These are phyloP conservation scores for Biston stratarius DNA, from an alignment of 2,888 invertebrate species.

Conservation along the genomic window DNA sequence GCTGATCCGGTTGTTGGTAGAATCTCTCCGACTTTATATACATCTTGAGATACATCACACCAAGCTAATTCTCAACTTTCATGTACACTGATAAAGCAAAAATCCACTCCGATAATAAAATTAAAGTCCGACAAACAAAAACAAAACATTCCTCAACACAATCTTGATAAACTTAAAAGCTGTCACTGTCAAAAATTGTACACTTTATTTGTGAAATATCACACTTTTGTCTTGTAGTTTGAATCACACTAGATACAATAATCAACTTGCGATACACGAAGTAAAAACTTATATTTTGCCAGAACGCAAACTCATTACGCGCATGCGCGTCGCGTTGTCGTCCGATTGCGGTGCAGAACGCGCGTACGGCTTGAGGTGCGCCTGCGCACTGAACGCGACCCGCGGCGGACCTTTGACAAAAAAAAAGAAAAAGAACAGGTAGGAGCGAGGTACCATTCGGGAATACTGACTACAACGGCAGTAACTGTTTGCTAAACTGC, in stretches of 20 bases:
- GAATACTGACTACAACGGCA: constrained; percentile 21
- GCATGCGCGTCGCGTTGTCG: constrained; percentile 24
- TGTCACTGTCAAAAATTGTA: constrained; percentile 11
- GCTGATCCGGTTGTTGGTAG: constrained; percentile 74
- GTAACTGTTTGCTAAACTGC: constrained; percentile 26
- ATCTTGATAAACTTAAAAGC: neutral
- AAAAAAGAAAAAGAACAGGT: constrained; percentile 69
- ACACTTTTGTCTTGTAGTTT: no score
- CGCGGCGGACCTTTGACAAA: constrained; percentile 74
- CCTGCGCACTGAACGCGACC: constrained; percentile 74
- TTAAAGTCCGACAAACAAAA: neutral
- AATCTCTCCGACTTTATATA: constrained; percentile 81
- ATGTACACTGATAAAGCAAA: neutral
- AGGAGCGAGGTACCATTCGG: constrained; percentile 47
- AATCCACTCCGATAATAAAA: neutral
- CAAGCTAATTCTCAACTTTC: neutral
- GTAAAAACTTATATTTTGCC: constrained; percentile 18
- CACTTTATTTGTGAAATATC: neutral
- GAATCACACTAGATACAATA: neutral
- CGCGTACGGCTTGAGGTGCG: constrained; percentile 69
- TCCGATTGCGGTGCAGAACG: constrained; percentile 50
- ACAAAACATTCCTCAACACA: neutral
- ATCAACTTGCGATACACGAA: constrained; percentile 10
- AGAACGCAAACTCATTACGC: constrained; percentile 28
- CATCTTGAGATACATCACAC: constrained; percentile 80